These are phyloP conservation scores for Proisotoma minuta DNA, from an alignment of 2,888 invertebrate species.

Conservation along the genomic window DNA sequence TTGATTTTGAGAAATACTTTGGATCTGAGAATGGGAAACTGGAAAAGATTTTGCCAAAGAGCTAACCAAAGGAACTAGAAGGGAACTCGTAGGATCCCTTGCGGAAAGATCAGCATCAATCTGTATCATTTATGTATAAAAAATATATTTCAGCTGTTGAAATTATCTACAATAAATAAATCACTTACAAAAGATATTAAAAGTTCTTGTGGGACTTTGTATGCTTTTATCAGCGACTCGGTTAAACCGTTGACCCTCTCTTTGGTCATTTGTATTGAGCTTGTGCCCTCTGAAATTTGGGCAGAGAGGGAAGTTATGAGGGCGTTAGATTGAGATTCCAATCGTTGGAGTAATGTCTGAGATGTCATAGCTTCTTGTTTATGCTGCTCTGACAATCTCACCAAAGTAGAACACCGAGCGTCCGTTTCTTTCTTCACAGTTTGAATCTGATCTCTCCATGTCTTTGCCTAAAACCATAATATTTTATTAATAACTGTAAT, in stretches of 20 bases:
- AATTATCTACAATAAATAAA: too few species aligned
- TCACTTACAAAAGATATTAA: constrained; percentile 27
- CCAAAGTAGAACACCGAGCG: constrained; percentile 39
- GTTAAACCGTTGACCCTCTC: constrained; percentile 33
- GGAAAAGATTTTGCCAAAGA: constrained; percentile 37
- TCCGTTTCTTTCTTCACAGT: constrained; percentile 36
- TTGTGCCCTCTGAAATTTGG: constrained; percentile 36
- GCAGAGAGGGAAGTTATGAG: constrained; percentile 28
- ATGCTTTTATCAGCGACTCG: constrained; percentile 39
- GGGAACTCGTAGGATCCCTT: constrained; percentile 29
- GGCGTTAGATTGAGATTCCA: constrained; percentile 37
- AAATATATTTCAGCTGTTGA: too few species aligned
- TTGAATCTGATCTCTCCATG: constrained; percentile 39
- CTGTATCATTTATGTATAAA: too few species aligned
- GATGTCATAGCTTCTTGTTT: constrained; percentile 45
- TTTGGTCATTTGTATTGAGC: constrained; percentile 30
- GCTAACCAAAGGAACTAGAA: constrained; percentile 41
- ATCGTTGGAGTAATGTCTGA: constrained; percentile 37
- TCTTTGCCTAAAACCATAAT: constrained; percentile 31
- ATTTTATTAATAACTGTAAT: constrained; percentile 4
- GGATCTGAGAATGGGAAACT: background rate
- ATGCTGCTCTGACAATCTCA: constrained; percentile 44
- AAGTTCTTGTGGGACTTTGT: constrained; percentile 43
- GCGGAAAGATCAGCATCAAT: background rate
- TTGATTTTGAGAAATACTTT: background rate